These are phyloP conservation scores for Ochotona curzoniae DNA, from an alignment of 2,113 vertebrate species.

Conservation along the genomic window DNA sequence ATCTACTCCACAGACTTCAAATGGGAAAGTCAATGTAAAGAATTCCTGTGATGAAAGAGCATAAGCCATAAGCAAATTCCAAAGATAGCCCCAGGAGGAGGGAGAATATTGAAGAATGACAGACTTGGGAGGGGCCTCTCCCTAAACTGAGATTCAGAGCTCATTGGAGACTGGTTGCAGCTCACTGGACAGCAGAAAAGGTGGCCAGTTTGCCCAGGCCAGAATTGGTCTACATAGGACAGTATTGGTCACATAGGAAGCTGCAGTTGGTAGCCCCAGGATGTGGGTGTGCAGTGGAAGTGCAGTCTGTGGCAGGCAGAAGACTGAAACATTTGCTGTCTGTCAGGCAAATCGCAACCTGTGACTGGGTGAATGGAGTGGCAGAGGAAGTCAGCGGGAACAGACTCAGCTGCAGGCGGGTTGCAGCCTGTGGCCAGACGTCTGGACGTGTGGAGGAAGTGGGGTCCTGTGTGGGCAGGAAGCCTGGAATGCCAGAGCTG, in stretches of 20 bases:
- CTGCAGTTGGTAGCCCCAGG: not conserved
- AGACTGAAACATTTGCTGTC: not conserved
- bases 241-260: not conserved
- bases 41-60: not conserved
- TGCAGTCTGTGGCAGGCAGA: not conserved
- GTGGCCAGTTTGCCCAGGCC: not conserved
- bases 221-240: not conserved
- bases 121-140: not conserved
- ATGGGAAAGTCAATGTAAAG: not conserved
- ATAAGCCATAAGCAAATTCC: not conserved
- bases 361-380: not conserved
- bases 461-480: not conserved
- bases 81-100: not conserved
- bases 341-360: not conserved
- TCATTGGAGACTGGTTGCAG: not conserved
- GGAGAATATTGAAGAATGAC: not conserved
- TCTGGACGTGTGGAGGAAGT: not conserved
- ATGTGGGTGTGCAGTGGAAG: not conserved
- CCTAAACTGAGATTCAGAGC: not conserved
- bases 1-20: not conserved
- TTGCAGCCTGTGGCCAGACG: not conserved
- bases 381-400: not conserved
- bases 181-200: not conserved
- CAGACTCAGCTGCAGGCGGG: not conserved
- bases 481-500: not conserved